Percentiles rank a stretch among this genome's conserved stretches.
Conservation (phyloP, 64 coral and sea anemone genomes). For the Montipora cactus region DNA sequence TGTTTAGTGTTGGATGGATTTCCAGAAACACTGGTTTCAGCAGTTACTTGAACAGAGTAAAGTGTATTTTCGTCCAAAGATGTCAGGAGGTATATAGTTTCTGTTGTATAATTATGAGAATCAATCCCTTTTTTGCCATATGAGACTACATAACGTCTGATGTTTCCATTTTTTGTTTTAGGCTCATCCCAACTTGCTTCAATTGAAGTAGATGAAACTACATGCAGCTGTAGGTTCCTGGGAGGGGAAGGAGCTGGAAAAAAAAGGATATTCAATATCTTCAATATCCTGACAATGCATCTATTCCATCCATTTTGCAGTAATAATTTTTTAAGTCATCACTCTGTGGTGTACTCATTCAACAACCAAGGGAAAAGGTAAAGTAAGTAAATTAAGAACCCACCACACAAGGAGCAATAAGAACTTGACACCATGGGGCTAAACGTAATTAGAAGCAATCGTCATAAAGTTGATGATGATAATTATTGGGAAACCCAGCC, state of each 20-base stretch:
- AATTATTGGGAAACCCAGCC: no score
- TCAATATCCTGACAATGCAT: no score
- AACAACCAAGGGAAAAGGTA: no score
- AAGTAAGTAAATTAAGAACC: no score
- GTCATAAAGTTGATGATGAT: no score
- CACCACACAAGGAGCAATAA: no score
- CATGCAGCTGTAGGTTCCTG: background rate
- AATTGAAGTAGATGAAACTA: constrained; percentile 15
- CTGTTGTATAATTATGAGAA: background rate
- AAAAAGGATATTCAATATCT: no score
- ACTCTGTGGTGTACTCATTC: no score
- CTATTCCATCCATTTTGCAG: no score
- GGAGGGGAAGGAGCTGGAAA: constrained; percentile 37
- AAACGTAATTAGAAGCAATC: no score
- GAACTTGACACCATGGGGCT: no score
- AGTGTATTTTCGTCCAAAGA: constrained; percentile 37
- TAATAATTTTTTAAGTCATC: no score
- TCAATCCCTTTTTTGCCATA: background rate
- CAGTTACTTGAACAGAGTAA: constrained; percentile 32
- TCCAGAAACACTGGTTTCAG: constrained; percentile 40
- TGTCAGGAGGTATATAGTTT: background rate
- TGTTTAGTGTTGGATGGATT: background rate
- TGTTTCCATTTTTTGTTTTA: constrained; percentile 22
- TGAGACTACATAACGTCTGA: constrained; percentile 7
- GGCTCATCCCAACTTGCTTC: background rate